These are phyloP conservation scores for Macquaria ambigua DNA, from an alignment of 2,113 vertebrate species.

Conservation along the genomic window DNA sequence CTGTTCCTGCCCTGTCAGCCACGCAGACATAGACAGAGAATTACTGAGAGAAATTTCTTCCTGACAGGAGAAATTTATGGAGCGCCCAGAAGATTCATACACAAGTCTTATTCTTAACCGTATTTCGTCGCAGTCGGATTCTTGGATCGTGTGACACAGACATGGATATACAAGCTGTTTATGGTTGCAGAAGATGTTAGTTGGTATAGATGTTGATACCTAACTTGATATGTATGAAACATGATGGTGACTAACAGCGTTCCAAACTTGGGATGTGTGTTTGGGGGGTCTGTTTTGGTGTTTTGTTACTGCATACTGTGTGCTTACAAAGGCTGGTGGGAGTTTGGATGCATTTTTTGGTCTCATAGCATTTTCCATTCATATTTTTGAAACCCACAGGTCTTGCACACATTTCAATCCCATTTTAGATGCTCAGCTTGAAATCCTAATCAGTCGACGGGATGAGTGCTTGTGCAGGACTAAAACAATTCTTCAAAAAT, in stretches of 20 bases:
- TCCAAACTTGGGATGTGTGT: conserved; percentile 56
- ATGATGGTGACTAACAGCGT: conserved; percentile 55
- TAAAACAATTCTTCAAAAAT: conserved; percentile 26
- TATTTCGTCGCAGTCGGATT: conserved; percentile 41
- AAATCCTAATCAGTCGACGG: not conserved
- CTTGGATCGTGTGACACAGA: conserved; percentile 63
- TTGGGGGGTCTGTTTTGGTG: conserved; percentile 39
- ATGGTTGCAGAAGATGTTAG: conserved; percentile 64
- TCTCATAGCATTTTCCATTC: conserved; percentile 30
- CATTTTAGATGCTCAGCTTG: not conserved
- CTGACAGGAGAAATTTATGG: conserved; percentile 73
- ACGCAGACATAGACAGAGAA: conserved; percentile 44
- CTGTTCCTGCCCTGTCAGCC: conserved; percentile 70
- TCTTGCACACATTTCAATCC: not conserved
- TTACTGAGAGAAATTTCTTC: conserved; percentile 44
- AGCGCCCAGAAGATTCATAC: conserved; percentile 42
- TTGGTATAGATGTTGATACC: conserved; percentile 64
- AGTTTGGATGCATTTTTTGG: conserved; percentile 11
- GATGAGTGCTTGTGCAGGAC: not conserved
- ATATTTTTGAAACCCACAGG: conserved; percentile 21
- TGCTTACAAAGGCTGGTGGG: not conserved
- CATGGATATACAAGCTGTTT: conserved; percentile 70
- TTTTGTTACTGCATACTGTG: conserved; percentile 34
- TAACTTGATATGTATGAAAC: conserved; percentile 65
- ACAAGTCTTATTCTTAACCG: conserved; percentile 42